Evolutionary conservation across 2,888 invertebrate genomes (phyloP), one percentile per base, ranked within the genome.

Genomic region (Hypolimnas misippus): DNA sequence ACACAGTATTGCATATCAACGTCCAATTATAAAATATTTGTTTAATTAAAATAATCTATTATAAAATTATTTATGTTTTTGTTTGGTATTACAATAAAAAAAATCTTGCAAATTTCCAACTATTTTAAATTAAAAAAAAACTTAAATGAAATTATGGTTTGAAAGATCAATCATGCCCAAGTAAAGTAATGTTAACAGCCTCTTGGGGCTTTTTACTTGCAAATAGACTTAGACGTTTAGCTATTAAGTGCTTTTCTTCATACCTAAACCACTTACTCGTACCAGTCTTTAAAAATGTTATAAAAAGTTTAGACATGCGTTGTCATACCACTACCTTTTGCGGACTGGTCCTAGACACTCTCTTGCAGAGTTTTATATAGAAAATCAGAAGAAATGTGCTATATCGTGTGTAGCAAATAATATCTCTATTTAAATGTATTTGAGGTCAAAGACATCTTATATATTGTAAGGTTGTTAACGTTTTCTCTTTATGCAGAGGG

Each of bases 121-220:
- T 10, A 42, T 8, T 8, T 17, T 8, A 10, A 6, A 21, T 8
- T 3, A 19, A 12, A 19, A 44, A 19, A 46, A 44, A 19, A 17
- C n/a, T n/a, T 14, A 16, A 54, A 54, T 17, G 19, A 31, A 58
- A 14, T 12, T 35, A 52, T 33, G 58, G 40, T 52, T 16, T 21
- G 42, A 58, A 58, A 33, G 33, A 33, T 31, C n/a, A 42, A 42
- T 52, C 42, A n/a, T 14, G 31, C 17, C 58, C 58, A 33, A 52
- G 2, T 53, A 29, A 12, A 60, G 44, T 17, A 42, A 17, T 31
- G 17, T 21, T 14, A 17, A 44, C 17, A 60, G 46, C 25, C 25
- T 44, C 14, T 38, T 50, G 7, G n/a, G n/a, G 42, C 29, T 54
- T 59, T 60, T 60, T 60, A 60, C 29, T 60, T 38, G 53, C 38